A percentile compares a stretch with the other conserved stretches of the same genome.
These are phyloP conservation scores for Conus ventricosus DNA, from an alignment of 1,140 invertebrate species.

Conservation along the genomic window DNA sequence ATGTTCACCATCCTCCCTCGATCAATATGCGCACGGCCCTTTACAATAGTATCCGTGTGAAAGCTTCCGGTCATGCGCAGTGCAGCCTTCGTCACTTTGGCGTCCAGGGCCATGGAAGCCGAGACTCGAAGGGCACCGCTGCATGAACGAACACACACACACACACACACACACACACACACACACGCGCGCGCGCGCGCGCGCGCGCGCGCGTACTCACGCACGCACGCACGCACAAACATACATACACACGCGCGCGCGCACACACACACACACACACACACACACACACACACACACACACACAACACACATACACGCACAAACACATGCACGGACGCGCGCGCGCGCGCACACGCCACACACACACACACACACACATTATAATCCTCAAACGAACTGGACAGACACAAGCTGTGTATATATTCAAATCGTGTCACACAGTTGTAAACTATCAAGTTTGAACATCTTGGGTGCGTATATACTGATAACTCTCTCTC, in stretches of 20 bases:
- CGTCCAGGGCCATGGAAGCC: slow-evolving; percentile 87
- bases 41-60: slow-evolving; percentile 87
- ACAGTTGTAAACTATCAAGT: no score
- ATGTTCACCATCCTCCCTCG: slow-evolving; percentile 82
- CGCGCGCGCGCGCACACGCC: no score
- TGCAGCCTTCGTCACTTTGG: slow-evolving; percentile 84
- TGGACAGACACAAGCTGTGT: no score
- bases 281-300: background rate
- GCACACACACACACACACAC: slow-evolving; percentile 12
- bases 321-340: background rate
- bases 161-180: background rate
- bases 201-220: background rate
- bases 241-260: background rate
- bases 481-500: no score
- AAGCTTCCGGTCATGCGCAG: slow-evolving; percentile 87
- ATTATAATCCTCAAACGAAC: background rate
- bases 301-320: slow-evolving; percentile 6
- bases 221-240: background rate
- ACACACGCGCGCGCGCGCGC: background rate
- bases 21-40: slow-evolving; percentile 83
- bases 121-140: slow-evolving; percentile 88
- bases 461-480: no score
- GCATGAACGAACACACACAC: slow-evolving; percentile 3
- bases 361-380: slow-evolving; percentile 16
- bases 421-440: no score